These are phyloP conservation scores for Peromyscus maniculatus DNA, from an alignment of 2,113 vertebrate genomes.

Conservation along the genomic window DNA sequence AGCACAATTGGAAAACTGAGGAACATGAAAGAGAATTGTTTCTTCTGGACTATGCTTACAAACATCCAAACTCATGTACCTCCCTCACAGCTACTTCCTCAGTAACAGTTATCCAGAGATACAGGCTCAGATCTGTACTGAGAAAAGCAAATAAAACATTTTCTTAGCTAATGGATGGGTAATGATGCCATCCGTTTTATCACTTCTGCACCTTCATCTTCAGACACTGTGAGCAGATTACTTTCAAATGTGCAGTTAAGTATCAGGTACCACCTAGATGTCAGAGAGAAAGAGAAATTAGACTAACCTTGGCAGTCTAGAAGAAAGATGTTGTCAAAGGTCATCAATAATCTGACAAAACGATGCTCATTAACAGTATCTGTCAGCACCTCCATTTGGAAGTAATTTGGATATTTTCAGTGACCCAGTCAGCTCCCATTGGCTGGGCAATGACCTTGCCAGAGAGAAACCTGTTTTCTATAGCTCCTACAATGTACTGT, in stretches of 20 bases:
- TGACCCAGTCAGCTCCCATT: constrained; percentile 69
- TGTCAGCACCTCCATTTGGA: constrained; percentile 81
- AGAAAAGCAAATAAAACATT: constrained; percentile 62
- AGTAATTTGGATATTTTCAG: constrained; percentile 77
- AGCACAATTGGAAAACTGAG: not conserved
- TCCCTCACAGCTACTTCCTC: not conserved
- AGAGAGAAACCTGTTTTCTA: constrained; percentile 52
- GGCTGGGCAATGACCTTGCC: constrained; percentile 76
- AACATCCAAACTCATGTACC: not conserved
- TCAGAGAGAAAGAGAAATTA: constrained; percentile 52
- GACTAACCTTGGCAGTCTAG: constrained; percentile 54
- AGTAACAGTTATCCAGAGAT: not conserved
- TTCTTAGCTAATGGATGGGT: constrained; percentile 69
- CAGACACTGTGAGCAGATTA: constrained; percentile 57
- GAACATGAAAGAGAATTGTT: not conserved
- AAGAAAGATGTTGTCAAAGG: constrained; percentile 74
- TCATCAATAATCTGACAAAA: constrained; percentile 72
- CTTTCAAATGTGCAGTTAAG: constrained; percentile 64
- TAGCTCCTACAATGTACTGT: constrained; percentile 27
- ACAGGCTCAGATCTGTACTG: constrained; percentile 20
- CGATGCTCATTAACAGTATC: constrained; percentile 70
- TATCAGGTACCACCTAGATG: constrained; percentile 67
- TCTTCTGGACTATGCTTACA: not conserved
- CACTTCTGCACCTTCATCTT: constrained; percentile 48
- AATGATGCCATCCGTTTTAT: constrained; percentile 41